A percentile compares a stretch with the other conserved stretches of the same genome.
phyloP scores from a whole-genome alignment of 2,113 vertebrate genomes.

The Grantiella picta region DNA sequence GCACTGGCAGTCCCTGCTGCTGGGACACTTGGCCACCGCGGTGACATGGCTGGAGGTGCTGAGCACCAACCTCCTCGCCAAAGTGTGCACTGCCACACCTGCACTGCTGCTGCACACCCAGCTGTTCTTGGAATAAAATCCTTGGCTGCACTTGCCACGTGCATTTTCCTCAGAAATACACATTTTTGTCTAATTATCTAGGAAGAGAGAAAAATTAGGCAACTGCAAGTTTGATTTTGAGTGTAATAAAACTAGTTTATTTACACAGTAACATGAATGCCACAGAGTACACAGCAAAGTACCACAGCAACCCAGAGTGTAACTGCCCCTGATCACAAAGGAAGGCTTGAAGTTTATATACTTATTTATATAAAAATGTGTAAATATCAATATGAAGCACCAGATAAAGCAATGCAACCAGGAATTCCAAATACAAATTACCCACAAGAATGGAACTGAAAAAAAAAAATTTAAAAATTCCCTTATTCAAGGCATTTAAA shows the following conservation, averaged over 20 bases:
- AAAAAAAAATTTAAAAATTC: background rate
- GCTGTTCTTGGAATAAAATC: background rate
- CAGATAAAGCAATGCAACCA: conserved; percentile 63
- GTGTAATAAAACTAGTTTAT: conserved; percentile 78
- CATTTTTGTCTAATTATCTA: background rate
- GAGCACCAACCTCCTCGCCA: background rate
- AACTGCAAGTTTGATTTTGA: background rate
- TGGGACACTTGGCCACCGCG: rapidly evolving
- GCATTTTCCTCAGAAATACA: background rate
- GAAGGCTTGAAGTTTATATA: conserved; percentile 51
- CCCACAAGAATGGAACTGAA: conserved; percentile 5
- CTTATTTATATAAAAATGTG: conserved; percentile 56
- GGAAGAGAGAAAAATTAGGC: background rate
- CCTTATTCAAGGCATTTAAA: conserved; percentile 14
- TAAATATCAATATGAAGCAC: conserved; percentile 60
- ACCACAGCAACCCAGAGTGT: conserved; percentile 80
- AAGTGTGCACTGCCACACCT: background rate
- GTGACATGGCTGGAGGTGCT: background rate
- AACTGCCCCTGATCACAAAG: conserved; percentile 59
- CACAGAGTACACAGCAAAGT: conserved; percentile 79
- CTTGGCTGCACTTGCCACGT: background rate
- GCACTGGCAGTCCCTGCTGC: background rate
- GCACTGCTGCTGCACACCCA: background rate
- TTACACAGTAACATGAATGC: conserved; percentile 79
- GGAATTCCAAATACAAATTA: conserved; percentile 53